A percentile compares a stretch with the other conserved stretches of the same genome.
phyloP scores from a whole-genome alignment of 2,113 vertebrate genomes.

The Propithecus coquereli region DNA sequence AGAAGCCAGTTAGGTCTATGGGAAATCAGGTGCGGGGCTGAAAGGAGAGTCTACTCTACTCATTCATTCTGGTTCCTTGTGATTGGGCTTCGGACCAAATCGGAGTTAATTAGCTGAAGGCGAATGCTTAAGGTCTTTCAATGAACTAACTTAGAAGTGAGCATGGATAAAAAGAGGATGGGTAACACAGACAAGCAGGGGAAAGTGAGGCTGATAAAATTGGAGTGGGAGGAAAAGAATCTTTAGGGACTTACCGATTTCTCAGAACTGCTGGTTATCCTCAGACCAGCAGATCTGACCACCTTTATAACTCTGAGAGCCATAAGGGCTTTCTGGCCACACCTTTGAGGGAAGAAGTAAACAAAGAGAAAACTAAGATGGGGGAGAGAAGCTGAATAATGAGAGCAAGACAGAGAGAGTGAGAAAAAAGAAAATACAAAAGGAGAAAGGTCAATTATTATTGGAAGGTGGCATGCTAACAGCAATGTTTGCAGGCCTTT shows the following conservation, averaged over 20 bases:
- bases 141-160: slow-evolving; percentile 20
- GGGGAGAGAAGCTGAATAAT: not conserved
- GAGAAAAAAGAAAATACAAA: slow-evolving; percentile 34
- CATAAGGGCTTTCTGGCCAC: not conserved
- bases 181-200: not conserved
- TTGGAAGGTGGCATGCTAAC: slow-evolving; percentile 22
- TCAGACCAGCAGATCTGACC: slow-evolving; percentile 1
- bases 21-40: not conserved
- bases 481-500: not conserved
- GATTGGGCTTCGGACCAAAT: not conserved
- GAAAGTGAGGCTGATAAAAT: not conserved
- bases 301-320: slow-evolving; percentile 45
- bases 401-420: slow-evolving; percentile 18
- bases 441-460: slow-evolving; percentile 37
- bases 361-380: not conserved
- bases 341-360: slow-evolving; percentile 51
- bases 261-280: slow-evolving; percentile 38
- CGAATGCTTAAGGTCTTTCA: not conserved
- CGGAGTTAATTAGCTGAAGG: not conserved
- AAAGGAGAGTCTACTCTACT: not conserved
- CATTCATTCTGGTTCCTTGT: not conserved
- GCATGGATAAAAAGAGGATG: not conserved
- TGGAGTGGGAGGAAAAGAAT: not conserved
- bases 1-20: not conserved
- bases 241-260: slow-evolving; percentile 4